Conservation (phyloP, 1,140 invertebrate species). For the Papilio aristodemus region DNA sequence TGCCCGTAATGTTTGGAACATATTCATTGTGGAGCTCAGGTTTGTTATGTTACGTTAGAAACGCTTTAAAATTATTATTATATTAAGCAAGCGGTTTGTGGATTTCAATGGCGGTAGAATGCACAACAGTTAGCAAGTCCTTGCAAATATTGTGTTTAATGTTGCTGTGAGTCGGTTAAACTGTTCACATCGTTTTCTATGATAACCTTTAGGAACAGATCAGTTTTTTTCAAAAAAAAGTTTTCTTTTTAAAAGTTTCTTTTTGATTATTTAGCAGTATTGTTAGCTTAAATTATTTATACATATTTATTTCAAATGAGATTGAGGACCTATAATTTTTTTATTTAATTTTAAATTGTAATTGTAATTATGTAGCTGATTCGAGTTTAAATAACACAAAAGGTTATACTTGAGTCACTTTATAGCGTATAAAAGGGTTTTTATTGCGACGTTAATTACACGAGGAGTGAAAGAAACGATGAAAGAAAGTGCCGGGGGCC, state of each 20-base stretch:
- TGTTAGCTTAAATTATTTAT: background rate
- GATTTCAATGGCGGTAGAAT: conserved; percentile 54
- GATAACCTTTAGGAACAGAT: background rate
- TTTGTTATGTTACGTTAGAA: conserved; percentile 51
- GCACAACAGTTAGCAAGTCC: conserved; percentile 43
- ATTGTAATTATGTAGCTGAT: background rate
- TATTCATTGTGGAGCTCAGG: conserved; percentile 53
- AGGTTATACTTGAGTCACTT: background rate
- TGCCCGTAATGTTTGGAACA: conserved; percentile 65
- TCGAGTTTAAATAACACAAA: background rate
- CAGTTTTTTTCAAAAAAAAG: background rate
- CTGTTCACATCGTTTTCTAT: conserved; percentile 20
- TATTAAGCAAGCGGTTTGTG: conserved; percentile 55
- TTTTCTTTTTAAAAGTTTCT: background rate
- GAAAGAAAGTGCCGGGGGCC: background rate
- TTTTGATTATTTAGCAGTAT: background rate
- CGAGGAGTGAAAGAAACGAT: conserved; percentile 22
- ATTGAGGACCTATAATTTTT: background rate
- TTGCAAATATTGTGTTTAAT: conserved; percentile 41
- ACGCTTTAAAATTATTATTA: conserved; percentile 55
- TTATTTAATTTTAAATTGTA: background rate
- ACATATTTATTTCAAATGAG: background rate
- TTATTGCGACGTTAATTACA: conserved; percentile 29
- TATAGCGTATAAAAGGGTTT: conserved; percentile 20
- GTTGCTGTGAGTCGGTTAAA: conserved; percentile 34